These are phyloP conservation scores for Parambassis ranga DNA, from an alignment of 2,797 vertebrate genomes.

Conservation along the genomic window DNA sequence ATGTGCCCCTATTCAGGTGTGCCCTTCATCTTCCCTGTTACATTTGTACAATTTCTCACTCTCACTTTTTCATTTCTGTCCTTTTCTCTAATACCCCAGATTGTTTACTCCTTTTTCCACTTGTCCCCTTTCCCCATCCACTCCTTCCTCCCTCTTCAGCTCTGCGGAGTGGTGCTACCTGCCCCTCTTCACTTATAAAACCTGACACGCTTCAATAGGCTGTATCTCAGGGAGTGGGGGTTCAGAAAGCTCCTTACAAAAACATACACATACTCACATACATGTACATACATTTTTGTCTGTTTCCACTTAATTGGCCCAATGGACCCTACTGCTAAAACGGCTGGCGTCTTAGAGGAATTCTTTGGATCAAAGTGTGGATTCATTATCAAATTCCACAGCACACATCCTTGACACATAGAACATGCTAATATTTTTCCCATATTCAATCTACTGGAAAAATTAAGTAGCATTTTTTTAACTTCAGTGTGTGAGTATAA, in stretches of 20 bases:
- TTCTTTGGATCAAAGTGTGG: constrained; percentile 10
- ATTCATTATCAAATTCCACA: constrained; percentile 38
- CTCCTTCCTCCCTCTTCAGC: constrained; percentile 6
- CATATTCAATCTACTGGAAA: not conserved
- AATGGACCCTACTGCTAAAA: constrained; percentile 8
- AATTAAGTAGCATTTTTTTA: constrained; percentile 15
- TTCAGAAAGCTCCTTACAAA: constrained; percentile 40
- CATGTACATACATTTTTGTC: constrained; percentile 5
- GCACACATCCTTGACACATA: constrained; percentile 3
- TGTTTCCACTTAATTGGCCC: constrained; percentile 6
- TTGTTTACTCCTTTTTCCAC: constrained; percentile 19
- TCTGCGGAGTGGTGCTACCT: not conserved
- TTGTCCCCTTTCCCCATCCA: not conserved
- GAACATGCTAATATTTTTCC: constrained; percentile 6
- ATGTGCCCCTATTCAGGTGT: constrained; percentile 25
- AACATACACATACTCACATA: not conserved
- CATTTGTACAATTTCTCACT: constrained; percentile 30
- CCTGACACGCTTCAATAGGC: constrained; percentile 41
- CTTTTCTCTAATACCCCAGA: not conserved
- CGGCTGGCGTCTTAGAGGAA: constrained; percentile 5
- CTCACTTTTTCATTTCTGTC: constrained; percentile 14
- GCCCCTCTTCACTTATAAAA: constrained; percentile 40
- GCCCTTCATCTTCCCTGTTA: constrained; percentile 35
- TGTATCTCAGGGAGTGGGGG: constrained; percentile 33
- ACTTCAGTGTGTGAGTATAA: not conserved